These are phyloP conservation scores for Platorchestia sp. DNA, from an alignment of 1,140 invertebrate species.

Conservation along the genomic window DNA sequence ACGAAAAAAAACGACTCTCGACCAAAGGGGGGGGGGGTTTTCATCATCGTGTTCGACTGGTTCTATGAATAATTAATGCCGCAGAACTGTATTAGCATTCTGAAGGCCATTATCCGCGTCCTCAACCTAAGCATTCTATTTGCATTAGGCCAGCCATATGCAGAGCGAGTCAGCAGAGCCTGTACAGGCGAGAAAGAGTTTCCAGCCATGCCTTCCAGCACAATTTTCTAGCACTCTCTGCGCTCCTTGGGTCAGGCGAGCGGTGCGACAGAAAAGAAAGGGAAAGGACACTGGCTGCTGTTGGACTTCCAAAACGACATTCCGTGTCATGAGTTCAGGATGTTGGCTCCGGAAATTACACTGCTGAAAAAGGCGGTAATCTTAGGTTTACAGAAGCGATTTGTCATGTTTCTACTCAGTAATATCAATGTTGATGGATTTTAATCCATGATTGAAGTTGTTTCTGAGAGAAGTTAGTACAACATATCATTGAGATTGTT, in stretches of 20 bases:
- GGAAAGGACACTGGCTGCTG: neutral
- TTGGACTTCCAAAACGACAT: neutral
- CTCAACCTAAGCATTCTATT: neutral
- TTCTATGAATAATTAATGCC: neutral
- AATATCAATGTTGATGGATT: neutral
- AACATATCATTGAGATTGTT: neutral
- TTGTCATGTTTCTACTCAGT: neutral
- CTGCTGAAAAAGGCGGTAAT: neutral
- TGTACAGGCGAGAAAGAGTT: neutral
- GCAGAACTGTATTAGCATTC: neutral
- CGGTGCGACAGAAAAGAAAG: neutral
- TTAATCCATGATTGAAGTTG: neutral
- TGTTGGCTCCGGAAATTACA: neutral
- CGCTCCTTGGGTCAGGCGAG: neutral
- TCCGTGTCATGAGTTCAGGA: neutral
- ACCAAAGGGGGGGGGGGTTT: neutral
- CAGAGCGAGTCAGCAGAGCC: neutral
- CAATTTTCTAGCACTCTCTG: neutral
- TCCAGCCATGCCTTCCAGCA: neutral
- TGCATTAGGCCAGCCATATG: neutral
- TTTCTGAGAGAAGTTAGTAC: neutral
- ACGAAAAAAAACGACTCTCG: neutral
- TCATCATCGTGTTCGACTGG: neutral
- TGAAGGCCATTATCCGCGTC: neutral
- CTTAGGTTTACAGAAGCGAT: neutral